These are phyloP conservation scores for Rhadina sibilatrix DNA, from an alignment of 2,113 vertebrate species.

Conservation along the genomic window DNA sequence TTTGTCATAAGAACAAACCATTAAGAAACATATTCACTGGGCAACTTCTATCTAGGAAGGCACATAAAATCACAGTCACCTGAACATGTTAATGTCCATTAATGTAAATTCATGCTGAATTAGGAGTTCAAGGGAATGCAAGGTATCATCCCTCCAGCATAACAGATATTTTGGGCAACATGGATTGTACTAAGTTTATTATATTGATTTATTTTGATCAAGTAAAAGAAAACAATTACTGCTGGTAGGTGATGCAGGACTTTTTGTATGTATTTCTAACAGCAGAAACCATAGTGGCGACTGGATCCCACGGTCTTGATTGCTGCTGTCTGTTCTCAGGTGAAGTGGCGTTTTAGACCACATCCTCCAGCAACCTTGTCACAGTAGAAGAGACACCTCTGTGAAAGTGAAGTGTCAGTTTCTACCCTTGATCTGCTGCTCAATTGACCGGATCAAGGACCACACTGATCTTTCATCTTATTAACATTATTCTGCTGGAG, in stretches of 20 bases:
- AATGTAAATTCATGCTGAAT: not conserved
- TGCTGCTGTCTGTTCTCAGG: not conserved
- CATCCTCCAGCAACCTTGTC: not conserved
- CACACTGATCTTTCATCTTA: not conserved
- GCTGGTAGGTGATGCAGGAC: not conserved
- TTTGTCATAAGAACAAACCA: constrained; percentile 61
- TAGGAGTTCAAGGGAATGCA: constrained; percentile 8
- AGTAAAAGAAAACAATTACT: not conserved
- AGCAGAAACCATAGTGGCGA: not conserved
- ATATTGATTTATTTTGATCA: not conserved
- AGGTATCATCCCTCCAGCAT: not conserved
- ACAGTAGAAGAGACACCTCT: not conserved
- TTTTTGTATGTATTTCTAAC: not conserved
- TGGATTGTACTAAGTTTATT: not conserved
- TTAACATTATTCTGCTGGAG: not conserved
- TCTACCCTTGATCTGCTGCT: not conserved
- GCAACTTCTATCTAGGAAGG: constrained; percentile 51
- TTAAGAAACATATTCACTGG: constrained; percentile 58
- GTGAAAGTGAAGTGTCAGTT: not conserved
- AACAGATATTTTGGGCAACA: not conserved
- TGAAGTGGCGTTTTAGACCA: not conserved
- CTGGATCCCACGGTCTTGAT: not conserved
- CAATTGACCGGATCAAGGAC: not conserved
- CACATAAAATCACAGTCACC: constrained; percentile 3
- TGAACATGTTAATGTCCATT: not conserved